Evolutionary conservation across 1,140 invertebrate species (phyloP), one percentile per base, ranked within the genome.

Genomic region (Apis laboriosa): DNA sequence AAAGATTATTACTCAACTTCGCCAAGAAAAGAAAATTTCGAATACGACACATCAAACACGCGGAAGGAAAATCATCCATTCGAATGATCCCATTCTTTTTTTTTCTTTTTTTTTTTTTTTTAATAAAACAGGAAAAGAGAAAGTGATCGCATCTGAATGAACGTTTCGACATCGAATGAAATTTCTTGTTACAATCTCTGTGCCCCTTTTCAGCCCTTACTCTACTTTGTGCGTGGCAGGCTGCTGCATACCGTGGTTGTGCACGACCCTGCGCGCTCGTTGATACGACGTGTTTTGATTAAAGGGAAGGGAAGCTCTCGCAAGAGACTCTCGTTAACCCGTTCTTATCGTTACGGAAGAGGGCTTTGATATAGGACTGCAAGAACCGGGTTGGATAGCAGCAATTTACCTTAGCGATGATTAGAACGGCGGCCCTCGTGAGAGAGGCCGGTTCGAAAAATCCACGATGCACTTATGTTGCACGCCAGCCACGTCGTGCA

Each of bases 271-370:
- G 49, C 19, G 9, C 9, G 3, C 15, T 8, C 51, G 28, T 13
- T 63, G 77, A 73, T 61, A 79, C 70, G 60, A 80, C n/a, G 34
- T 51, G 61, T 66, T 77, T 63, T 87, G 86, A 84, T 88, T 84
- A 87, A 88, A 88, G 74, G 64, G 56, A 74, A 61, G 64, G 3
- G 71, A 43, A 43, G 34, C 34, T 43, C 58, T 13, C 51, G 21
- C 15, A 77, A 64, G 53, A 77, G 64, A 56, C 61, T 53, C 77
- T 87, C 77, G 77, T 87, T 78, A 87, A 87, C 51, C 55, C 72
- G 58, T 77, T 55, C 64, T 88, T 87, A 87, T 77, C 74, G n/a
- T 43, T 17, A 56, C 21, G 60, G 24, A 77, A 78, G 76, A 56
- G 49, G 34, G 74, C 75, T 76, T 87, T 88, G 85, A 84, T 61